Evolutionary conservation across 2,888 invertebrate species (phyloP), one percentile per base, ranked within the genome.

Genomic region (Diaperis boleti): DNA sequence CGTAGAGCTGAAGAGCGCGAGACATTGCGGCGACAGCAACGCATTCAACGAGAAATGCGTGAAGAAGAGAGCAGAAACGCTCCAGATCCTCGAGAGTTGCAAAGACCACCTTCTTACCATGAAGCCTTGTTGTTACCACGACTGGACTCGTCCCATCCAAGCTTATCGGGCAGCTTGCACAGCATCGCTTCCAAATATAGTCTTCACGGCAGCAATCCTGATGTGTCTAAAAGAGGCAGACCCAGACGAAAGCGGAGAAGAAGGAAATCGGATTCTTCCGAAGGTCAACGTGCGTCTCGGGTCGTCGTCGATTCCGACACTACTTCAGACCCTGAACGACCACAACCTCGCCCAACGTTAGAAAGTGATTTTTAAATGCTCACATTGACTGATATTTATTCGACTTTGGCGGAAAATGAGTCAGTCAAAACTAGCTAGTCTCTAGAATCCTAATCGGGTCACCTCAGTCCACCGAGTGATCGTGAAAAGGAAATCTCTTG

Each of bases 111-210:
- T 0, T 88, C 89, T 1, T 92, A 92, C 73, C 89, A 88, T 71
- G 92, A 92, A 81, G 92, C 92, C 22, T 83, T 92, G 57, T 84
- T 88, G 13, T 88, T 92, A 88, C 90, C 91, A 1, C 87, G 89
- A 74, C 73, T 90, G 31, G 88, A 87, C 70, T 78, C 84, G 2
- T 88, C 89, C 0, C 85, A 84, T 72, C 85, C 86, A 70, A 80
- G 78, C 64, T 68, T 81, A 47, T 72, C 76, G n/a, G 79, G 78
- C 35, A 80, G 80, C 65, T 63, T 76, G 45, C 76, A 74, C 39
- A 79, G 79, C 59, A 59, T 80, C 17, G 66, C 66, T 14, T 74
- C 74, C 33, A 72, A 73, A 54, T 69, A 69, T 17, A 75, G 72
- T 45, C 33, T 72, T 7, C 52, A 72, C 15, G 76, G 69, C 11